Base-by-base conservation (phyloP, 2,797 vertebrate species). In the Sebastes alutus region DNA sequence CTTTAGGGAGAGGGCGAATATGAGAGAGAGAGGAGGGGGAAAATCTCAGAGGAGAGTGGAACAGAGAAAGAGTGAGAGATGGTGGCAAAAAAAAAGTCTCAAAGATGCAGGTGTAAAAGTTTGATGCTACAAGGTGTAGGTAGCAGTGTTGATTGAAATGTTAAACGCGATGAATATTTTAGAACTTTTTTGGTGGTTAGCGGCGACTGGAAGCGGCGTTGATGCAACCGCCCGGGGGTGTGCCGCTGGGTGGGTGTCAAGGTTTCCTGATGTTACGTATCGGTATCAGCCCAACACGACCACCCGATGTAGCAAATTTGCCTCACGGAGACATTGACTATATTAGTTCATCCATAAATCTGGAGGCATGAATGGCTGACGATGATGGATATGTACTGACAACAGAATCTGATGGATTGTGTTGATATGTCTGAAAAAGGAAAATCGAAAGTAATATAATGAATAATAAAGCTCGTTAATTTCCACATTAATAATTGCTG, bases 41-140 rank as follows among this genome's bases (percentile, higher is more conserved):
- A 38, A 79, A 49, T 67, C 52, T 80, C 65, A 52, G 38, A 66
- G 62, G 52, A 52, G 14, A 29, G 18, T 46, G 25, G 16, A 20
- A 27, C 14, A 33, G 27, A 65, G 62, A 69, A 61, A 32, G 74
- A 67, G 56, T 22, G 73, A 75, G 64, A 46, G 20, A 76, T 2
- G 7, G 65, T 20, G 64, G 49, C 38, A 59, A 46, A 56, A 78
- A 62, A 18, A 52, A 25, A 64, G 66, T 71, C 64, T 83, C 46
- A 33, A 38, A 69, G 62, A 75, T 70, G 29, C 30, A 35, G 64
- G 22, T 70, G 78, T 84, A 35, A 84, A 76, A 66, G 49, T 85
- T 69, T 75, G 74, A 89, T 70, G 77, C 61, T 77, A 75, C 72
- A 42, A 73, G 85, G 81, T 91, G 75, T 75, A 75, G 67, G 68